Percentiles rank a stretch among this genome's conserved stretches.
Conservation (phyloP, 2,113 vertebrate genomes). For the Rhinoptilus africanus region DNA sequence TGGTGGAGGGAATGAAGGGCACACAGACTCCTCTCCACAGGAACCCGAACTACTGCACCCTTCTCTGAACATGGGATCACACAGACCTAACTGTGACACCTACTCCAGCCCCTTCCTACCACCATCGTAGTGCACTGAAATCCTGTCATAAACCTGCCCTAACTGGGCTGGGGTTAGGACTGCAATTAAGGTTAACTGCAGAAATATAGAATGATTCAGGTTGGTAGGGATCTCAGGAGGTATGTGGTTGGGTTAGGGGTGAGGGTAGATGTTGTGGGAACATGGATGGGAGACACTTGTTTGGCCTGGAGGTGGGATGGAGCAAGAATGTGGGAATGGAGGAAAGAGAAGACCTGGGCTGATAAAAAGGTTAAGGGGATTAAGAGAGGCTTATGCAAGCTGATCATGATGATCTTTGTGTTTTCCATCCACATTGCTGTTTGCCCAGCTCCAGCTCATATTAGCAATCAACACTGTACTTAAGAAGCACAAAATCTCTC, state of each 20-base stretch:
- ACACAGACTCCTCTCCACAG: not conserved
- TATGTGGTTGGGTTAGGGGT: not conserved
- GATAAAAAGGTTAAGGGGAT: not conserved
- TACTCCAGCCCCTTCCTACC: not conserved
- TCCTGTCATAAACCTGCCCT: not conserved
- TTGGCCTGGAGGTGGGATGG: not conserved
- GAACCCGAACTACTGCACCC: not conserved
- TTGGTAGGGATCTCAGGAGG: not conserved
- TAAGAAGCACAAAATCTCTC: not conserved
- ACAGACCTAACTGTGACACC: not conserved
- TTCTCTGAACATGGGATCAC: rapidly evolving
- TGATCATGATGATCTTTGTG: not conserved
- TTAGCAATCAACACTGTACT: not conserved
- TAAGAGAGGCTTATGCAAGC: not conserved
- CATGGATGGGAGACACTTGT: not conserved
- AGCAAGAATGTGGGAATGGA: not conserved
- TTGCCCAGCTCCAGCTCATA: not conserved
- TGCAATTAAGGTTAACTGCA: rapidly evolving
- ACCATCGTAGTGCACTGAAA: rapidly evolving
- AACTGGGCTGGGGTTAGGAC: rapidly evolving
- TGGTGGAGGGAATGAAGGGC: not conserved
- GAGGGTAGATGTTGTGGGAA: not conserved
- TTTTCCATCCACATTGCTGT: not conserved
- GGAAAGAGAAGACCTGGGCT: not conserved
- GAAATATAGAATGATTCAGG: not conserved